phyloP scores from a whole-genome alignment of 2,797 vertebrate genomes.

The Enteromius afrohamiltoni region DNA sequence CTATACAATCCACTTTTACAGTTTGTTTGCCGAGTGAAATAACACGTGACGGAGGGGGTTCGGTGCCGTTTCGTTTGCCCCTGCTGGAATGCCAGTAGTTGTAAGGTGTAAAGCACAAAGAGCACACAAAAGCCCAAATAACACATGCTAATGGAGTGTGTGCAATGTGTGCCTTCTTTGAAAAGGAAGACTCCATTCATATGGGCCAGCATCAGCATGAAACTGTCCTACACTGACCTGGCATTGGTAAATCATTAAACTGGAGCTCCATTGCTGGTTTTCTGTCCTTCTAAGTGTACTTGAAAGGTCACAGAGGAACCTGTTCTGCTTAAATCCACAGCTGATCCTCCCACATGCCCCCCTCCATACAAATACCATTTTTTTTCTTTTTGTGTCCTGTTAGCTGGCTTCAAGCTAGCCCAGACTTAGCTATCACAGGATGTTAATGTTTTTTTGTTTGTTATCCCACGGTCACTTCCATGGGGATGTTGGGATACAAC shows the following conservation, averaged over 20 bases:
- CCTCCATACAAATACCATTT: neutral
- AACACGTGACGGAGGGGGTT: conserved; percentile 39
- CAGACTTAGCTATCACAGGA: conserved; percentile 63
- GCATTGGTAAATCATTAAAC: conserved; percentile 60
- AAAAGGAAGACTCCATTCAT: conserved; percentile 51
- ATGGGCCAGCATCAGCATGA: conserved; percentile 49
- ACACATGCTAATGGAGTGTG: conserved; percentile 50
- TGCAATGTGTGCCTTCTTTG: conserved; percentile 35
- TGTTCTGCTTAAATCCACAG: conserved; percentile 42
- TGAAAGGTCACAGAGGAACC: conserved; percentile 40
- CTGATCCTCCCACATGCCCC: neutral
- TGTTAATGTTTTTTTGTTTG: conserved; percentile 57
- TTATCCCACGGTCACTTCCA: conserved; percentile 58
- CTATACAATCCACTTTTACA: conserved; percentile 48
- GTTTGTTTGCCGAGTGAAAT: conserved; percentile 57
- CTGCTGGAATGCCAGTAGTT: conserved; percentile 45
- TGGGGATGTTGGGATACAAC: conserved; percentile 60
- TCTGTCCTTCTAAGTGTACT: conserved; percentile 39
- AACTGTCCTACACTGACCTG: conserved; percentile 57
- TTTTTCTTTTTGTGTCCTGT: conserved; percentile 12
- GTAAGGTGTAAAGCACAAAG: conserved; percentile 45
- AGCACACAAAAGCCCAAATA: conserved; percentile 38
- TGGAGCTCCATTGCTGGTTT: conserved; percentile 42
- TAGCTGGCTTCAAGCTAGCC: conserved; percentile 31
- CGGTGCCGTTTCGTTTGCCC: conserved; percentile 21